phyloP scores from a whole-genome alignment of 2,888 invertebrate species.

The Drosophila formosana region DNA sequence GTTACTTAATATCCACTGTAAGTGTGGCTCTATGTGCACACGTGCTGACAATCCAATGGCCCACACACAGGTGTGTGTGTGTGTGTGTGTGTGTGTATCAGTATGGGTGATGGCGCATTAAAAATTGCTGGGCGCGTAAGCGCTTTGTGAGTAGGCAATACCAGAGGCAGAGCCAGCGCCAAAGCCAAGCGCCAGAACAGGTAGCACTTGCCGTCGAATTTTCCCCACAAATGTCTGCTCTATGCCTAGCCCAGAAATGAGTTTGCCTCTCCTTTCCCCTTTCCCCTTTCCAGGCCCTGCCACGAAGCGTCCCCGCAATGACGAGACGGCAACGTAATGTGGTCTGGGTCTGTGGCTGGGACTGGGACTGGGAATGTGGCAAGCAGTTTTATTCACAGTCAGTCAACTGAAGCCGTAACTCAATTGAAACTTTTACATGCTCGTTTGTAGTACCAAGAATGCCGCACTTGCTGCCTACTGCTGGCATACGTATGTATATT shows the following conservation, averaged over 20 bases:
- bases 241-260: conserved; percentile 13
- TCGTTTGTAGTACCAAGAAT: conserved; percentile 21
- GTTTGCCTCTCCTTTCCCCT: not conserved
- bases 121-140: conserved; percentile 55
- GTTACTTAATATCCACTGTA: conserved; percentile 13
- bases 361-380: conserved; percentile 29
- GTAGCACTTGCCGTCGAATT: conserved; percentile 21
- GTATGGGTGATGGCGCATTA: conserved; percentile 41
- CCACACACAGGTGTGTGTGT: conserved; percentile 14
- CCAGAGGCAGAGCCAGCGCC: not conserved
- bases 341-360: conserved; percentile 32
- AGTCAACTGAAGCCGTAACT: conserved; percentile 59
- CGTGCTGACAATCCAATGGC: conserved; percentile 38
- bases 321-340: conserved; percentile 33
- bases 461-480: conserved; percentile 13
- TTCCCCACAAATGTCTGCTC: conserved; percentile 12
- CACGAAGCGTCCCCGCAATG: not conserved
- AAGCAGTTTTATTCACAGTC: conserved; percentile 65
- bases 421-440: conserved; percentile 66
- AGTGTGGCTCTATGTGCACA: conserved; percentile 18
- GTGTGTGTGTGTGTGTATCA: conserved; percentile 19
- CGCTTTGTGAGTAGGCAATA: conserved; percentile 3
- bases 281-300: not conserved
- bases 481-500: conserved; percentile 12
- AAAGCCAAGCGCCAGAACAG: conserved; percentile 33